phyloP scores from a whole-genome alignment of 2,113 vertebrate genomes.

The Siniperca knerii region DNA sequence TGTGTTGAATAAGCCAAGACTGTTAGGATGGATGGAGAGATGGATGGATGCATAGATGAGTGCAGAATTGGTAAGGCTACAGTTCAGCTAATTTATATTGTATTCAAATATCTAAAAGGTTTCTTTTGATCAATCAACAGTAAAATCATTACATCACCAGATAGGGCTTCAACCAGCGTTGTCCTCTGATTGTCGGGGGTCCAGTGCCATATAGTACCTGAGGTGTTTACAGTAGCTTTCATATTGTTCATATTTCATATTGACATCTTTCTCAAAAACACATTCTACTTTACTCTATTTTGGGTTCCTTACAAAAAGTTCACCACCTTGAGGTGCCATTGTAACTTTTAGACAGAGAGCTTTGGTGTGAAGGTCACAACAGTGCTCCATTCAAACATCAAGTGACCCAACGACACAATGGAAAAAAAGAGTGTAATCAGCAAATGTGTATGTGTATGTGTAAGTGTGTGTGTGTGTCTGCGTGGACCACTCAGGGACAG shows the following conservation, averaged over 20 bases:
- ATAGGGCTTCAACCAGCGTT: not conserved
- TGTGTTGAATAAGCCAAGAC: slow-evolving; percentile 14
- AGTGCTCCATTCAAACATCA: slow-evolving; percentile 41
- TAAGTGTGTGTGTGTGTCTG: not conserved
- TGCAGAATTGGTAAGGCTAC: not conserved
- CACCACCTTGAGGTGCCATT: slow-evolving; percentile 22
- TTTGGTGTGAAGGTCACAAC: slow-evolving; percentile 64
- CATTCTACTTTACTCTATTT: not conserved
- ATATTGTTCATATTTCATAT: too few species aligned
- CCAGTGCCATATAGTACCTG: not conserved
- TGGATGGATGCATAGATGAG: slow-evolving; percentile 19
- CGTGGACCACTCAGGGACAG: slow-evolving; percentile 49
- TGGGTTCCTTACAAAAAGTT: slow-evolving; percentile 22
- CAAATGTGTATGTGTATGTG: not conserved
- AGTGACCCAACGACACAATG: slow-evolving; percentile 35
- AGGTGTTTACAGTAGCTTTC: not conserved
- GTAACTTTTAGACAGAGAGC: slow-evolving; percentile 40
- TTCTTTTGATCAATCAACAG: not conserved
- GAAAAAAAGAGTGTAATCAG: slow-evolving; percentile 55
- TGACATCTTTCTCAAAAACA: not conserved
- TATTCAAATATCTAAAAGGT: not conserved
- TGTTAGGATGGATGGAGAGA: slow-evolving; percentile 1
- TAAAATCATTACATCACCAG: not conserved
- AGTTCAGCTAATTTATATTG: not conserved
- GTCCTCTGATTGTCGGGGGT: not conserved